A percentile compares a stretch with the other conserved stretches of the same genome.
These are phyloP conservation scores for Halcyon chelicuti DNA, from an alignment of 2,797 vertebrate genomes.

Conservation along the genomic window DNA sequence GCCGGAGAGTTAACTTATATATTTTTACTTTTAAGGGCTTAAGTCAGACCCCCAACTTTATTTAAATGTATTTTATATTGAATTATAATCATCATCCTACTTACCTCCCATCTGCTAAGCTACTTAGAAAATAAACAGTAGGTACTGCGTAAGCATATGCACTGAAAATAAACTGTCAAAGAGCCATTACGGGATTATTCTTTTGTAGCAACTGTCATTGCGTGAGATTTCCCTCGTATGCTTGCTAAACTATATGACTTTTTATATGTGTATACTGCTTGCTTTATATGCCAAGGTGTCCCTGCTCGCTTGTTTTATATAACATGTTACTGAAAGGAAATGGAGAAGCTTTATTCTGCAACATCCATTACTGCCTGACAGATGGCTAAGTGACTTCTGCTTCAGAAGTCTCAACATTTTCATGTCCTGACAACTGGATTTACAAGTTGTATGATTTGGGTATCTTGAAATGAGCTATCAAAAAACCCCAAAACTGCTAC, in stretches of 20 bases:
- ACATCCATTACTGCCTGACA: neutral
- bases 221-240: neutral
- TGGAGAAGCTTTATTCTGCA: neutral
- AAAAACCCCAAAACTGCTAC: neutral
- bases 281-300: neutral
- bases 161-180: conserved; percentile 51
- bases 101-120: conserved; percentile 60
- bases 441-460: neutral
- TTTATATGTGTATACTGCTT: neutral
- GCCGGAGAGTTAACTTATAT: neutral
- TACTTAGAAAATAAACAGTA: conserved; percentile 62
- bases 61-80: conserved; percentile 63
- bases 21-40: conserved; percentile 37
- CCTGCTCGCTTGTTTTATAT: neutral
- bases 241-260: conserved; percentile 27
- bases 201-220: conserved; percentile 53
- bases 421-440: neutral
- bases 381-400: conserved; percentile 27
- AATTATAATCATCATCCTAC: conserved; percentile 57
- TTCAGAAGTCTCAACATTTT: neutral
- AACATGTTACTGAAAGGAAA: neutral
- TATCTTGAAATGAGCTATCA: neutral
- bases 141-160: conserved; percentile 11
- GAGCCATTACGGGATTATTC: conserved; percentile 33
- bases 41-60: conserved; percentile 54